Base-by-base conservation (phyloP, 2,113 vertebrate genomes). In the Aphyosemion australe region DNA sequence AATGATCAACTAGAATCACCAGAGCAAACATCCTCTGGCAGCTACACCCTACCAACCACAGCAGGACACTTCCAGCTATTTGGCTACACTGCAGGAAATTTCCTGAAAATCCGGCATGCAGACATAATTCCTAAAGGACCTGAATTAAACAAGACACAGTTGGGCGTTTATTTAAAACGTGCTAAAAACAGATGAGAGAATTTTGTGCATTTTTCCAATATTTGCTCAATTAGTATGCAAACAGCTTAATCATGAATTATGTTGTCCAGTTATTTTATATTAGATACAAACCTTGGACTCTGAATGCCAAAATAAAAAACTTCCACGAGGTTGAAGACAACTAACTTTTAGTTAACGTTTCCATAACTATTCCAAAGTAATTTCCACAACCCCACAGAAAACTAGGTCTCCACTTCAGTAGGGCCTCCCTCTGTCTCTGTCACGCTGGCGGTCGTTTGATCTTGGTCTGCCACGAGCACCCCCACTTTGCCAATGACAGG, bases 401-500 rank as follows among this genome's bases (percentile, higher is more conserved):
- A 59, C 61, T 52, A 32, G 21, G 21, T 37, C 59, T 75, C 8
- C 47, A 54, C 47, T 75, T 80, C 63, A 69, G 64, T 61, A 51
- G 61, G 61, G 52, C 46, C 65, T 80, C 76, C 59, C 42, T 61
- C 68, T 20, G 53, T 74, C 45, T 66, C 63, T 43, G 3, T 72
- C 76, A 60, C 45, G 61, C 39, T 45, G 37, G 32, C 41, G 58
- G 56, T 20, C 1, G 15, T 80, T 78, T 83, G 77, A 78, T 78
- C 71, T 69, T 21, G 4, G 51, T 41, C 57, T 45, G 55, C 55
- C 39, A 53, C 16, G 45, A 15, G 19, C 18, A 26, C 51, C 61
- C 80, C 51, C 34, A 42, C 61, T 68, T 58, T 51, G 46, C 31
- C 54, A 65, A 43, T 56, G 74, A 74, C 69, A 81, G 78, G n/a